Evolutionary conservation across 2,113 vertebrate genomes (phyloP), one percentile per base, ranked within the genome.

Genomic region (Mesoclemmys tuberculata): DNA sequence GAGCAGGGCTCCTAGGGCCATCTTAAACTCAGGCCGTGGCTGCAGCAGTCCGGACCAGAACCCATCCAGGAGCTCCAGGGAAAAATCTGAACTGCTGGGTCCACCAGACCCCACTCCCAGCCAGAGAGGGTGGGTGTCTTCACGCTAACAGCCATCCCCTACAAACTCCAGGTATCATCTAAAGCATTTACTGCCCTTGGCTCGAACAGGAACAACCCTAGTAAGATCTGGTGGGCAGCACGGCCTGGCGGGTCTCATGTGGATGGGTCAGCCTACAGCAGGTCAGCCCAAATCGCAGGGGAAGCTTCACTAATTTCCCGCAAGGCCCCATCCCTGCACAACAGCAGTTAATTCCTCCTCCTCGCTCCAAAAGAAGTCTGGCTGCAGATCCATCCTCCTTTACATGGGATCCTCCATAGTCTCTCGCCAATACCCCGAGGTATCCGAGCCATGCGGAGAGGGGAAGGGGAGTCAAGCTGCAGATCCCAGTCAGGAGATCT

Each of bases 401-500:
- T 1, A 3, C 18, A 2, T 2, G 27, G 52, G 38, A 64, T 14
- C 22, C 38, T 3, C 22, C 0, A 0, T 0, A 5, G 71, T 41
- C 12, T 8, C 21, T 24, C 24, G 4, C 38, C 10, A n/a, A 58
- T 10, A 26, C 18, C 8, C 5, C 24, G 14, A 24, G 56, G 11
- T 58, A 10, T 29, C 56, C 56, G 22, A 58, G 56, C 56, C 56
- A 58, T 29, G 24, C 29, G 56, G 24, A 26, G 24, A 2, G 54
- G 21, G 54, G 54, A 8, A 46, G 10, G 10, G 26, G 55, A 56
- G 55, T 56, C 55, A 24, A 61, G 56, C 56, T 58, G 27, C 56
- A 13, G 56, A 29, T 10, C 26, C 5, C 10, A 58, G 58, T 16
- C 58, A 61, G 58, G 58, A 61, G 29, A 29, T 35, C 29, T 16